Evolutionary conservation across 2,888 invertebrate genomes (phyloP), one percentile per base, ranked within the genome.

Genomic region (Gastrophysa polygoni): DNA sequence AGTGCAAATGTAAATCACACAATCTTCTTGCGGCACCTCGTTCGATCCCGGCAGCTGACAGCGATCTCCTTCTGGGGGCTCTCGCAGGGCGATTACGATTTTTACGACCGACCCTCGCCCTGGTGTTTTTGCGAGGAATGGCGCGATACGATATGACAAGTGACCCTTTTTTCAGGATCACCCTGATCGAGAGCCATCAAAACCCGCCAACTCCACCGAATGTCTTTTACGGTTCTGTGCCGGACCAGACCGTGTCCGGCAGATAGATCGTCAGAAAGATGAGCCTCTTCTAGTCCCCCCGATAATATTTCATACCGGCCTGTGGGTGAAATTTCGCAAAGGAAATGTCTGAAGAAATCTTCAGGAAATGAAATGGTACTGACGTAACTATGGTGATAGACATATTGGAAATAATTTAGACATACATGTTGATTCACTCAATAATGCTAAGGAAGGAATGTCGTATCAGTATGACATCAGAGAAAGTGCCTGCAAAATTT

Each of bases 121-220:
- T 20, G 24, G 48, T 48, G 20, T 34, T 32, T 18, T n/a, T 34
- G 32, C 20, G 14, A 17, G 50, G 29, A 11, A 32, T 47, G 32
- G 29, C 28, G 46, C 29, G 14, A 11, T 4, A 17, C 20, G 18
- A 51, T 18, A 51, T 29, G 51, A 51, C 32, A 34, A 51, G 32
- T 51, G 51, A 34, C 51, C 51, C 51, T 51, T 51, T 34, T 51
- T 38, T 38, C 29, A 34, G 48, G 49, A 24, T 50, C 51, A 67
- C 74, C 64, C 77, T 77, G 77, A 78, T 78, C 77, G 78, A 78
- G 77, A 71, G 73, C 77, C 75, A 77, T 78, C 78, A 75, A 77
- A 78, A 75, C 77, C 74, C 74, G 71, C 75, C 78, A 77, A 78
- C 77, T 77, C 75, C 73, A 66, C 68, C 73, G 70, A 75, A 74